phyloP scores from a whole-genome alignment of 2,888 invertebrate genomes.

The Dichetophora obliterata region DNA sequence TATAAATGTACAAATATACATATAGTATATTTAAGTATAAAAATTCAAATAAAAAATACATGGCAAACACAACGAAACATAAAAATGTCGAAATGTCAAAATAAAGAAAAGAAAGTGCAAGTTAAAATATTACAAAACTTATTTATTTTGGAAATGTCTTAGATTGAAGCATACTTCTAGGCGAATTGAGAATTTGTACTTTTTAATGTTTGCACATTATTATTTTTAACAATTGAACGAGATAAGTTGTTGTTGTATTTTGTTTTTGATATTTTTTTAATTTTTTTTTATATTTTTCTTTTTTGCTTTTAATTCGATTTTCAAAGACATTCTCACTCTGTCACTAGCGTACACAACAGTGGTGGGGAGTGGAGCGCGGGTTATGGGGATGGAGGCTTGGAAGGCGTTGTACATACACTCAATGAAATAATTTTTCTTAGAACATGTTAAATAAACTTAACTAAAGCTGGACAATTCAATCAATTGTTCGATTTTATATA shows the following conservation, averaged over 20 bases:
- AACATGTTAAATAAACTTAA: constrained; percentile 26
- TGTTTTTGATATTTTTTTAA: background rate
- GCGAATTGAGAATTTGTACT: constrained; percentile 39
- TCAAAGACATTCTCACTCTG: constrained; percentile 6
- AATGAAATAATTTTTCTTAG: constrained; percentile 1
- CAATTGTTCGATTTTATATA: constrained; percentile 16
- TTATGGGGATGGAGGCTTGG: background rate
- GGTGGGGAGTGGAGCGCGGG: no score
- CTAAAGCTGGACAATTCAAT: constrained; percentile 23
- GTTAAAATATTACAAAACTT: background rate
- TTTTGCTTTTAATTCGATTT: constrained; percentile 8
- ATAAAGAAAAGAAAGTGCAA: background rate
- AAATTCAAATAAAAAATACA: background rate
- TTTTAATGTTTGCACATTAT: constrained; percentile 30
- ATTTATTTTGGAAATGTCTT: constrained; percentile 16
- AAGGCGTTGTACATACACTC: constrained; percentile 14
- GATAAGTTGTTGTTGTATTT: background rate
- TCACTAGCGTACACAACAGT: constrained; percentile 6
- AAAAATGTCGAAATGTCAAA: background rate
- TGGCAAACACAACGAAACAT: background rate
- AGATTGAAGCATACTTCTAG: constrained; percentile 28
- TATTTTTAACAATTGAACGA: constrained; percentile 26
- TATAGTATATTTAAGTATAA: background rate
- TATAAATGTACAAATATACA: background rate
- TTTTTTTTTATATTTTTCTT: background rate